A percentile compares a stretch with the other conserved stretches of the same genome.
phyloP scores from a whole-genome alignment of 2,888 invertebrate genomes.

The Troides oblongomaculatus region DNA sequence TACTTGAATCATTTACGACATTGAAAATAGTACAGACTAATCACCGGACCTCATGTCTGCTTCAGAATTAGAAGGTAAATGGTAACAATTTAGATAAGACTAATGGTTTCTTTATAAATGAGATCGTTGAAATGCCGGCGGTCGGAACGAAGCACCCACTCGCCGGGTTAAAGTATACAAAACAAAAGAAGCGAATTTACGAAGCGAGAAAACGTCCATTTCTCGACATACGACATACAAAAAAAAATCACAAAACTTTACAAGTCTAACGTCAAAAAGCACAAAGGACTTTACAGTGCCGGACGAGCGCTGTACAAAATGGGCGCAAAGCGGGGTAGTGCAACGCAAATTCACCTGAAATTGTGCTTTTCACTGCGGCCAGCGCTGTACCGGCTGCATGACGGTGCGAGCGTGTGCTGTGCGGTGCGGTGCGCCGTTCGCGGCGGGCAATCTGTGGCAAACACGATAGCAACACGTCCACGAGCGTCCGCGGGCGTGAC shows the following conservation, averaged over 20 bases:
- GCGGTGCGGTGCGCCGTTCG: conserved; percentile 27
- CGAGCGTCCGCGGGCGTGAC: conserved; percentile 34
- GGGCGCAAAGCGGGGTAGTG: neutral
- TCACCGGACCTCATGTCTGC: too few relatives aligned
- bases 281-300: too few relatives aligned
- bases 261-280: too few relatives aligned
- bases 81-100: conserved; percentile 19
- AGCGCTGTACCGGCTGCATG: conserved; percentile 61
- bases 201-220: too few relatives aligned
- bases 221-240: too few relatives aligned
- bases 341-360: conserved; percentile 52
- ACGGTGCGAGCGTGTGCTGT: conserved; percentile 37
- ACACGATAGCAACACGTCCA: conserved; percentile 35
- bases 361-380: conserved; percentile 54
- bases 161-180: neutral
- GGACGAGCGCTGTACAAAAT: too few relatives aligned
- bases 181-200: too few relatives aligned
- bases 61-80: conserved; percentile 18
- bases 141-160: conserved; percentile 12
- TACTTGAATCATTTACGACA: too few relatives aligned
- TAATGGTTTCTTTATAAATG: neutral
- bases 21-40: too few relatives aligned
- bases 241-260: too few relatives aligned
- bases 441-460: conserved; percentile 36
- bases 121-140: neutral